These are phyloP conservation scores for Nannoperca obscura DNA, from an alignment of 2,797 vertebrate genomes.

Conservation along the genomic window DNA sequence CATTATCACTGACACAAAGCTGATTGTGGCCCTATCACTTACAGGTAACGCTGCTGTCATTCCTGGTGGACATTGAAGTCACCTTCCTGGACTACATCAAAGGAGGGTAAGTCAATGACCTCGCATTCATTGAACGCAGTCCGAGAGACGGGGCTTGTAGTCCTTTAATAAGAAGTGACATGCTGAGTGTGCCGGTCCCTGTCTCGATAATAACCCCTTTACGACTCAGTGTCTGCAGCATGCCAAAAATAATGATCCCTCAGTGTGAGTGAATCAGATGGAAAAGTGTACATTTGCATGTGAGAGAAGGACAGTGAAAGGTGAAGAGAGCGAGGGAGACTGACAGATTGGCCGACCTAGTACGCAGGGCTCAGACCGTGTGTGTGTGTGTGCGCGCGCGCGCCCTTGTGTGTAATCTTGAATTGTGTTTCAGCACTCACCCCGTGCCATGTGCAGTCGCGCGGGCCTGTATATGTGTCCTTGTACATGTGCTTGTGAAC, in stretches of 20 bases:
- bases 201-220: constrained; percentile 46
- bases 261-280: constrained; percentile 32
- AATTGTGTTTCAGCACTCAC: constrained; percentile 21
- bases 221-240: constrained; percentile 47
- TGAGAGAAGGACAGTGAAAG: constrained; percentile 33
- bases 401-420: constrained; percentile 28
- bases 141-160: constrained; percentile 27
- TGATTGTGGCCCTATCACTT: constrained; percentile 40
- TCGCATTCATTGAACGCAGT: not conserved
- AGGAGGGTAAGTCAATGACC: constrained; percentile 91
- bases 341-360: constrained; percentile 54
- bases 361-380: constrained; percentile 7
- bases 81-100: constrained; percentile 99
- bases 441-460: not conserved
- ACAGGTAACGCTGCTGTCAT: constrained; percentile 97
- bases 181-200: constrained; percentile 36
- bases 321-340: constrained; percentile 21
- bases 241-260: constrained; percentile 66
- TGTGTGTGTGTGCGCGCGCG: constrained; percentile 15
- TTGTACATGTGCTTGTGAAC: constrained; percentile 26
- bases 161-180: constrained; percentile 55
- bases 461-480: constrained; percentile 12
- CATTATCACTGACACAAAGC: not conserved
- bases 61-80: constrained; percentile 96
- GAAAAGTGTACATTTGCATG: constrained; percentile 56